Evolutionary conservation across 2,888 invertebrate genomes (phyloP).

Genomic region (Amblyjoppa proteus): DNA sequence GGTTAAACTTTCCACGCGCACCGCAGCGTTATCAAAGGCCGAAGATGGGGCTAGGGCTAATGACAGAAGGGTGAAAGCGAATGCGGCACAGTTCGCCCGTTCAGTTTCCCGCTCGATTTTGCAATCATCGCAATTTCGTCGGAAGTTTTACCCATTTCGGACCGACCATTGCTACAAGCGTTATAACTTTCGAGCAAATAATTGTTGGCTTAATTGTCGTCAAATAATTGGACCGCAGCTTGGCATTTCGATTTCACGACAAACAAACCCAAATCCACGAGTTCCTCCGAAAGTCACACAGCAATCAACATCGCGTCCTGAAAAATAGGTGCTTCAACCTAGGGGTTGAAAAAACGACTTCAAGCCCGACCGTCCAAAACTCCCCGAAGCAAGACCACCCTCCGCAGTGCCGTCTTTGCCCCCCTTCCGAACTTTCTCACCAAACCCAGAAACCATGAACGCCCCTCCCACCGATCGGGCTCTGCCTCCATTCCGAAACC

Average conservation of each 20-base stretch:
- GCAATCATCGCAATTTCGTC: too few relatives aligned
- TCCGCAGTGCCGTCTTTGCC: not conserved
- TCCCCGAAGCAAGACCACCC: not conserved
- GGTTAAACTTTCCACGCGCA: too few relatives aligned
- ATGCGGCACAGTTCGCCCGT: too few relatives aligned
- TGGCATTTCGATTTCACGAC: not conserved
- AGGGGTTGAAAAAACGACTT: too few relatives aligned
- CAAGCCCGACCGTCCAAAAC: not conserved
- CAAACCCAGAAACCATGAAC: not conserved
- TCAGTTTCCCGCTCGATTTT: too few relatives aligned
- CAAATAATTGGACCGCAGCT: not conserved
- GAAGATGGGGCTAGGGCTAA: too few relatives aligned
- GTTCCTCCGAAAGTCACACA: not conserved
- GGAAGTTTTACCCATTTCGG: not conserved
- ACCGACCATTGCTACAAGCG: not conserved
- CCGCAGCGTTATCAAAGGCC: too few relatives aligned
- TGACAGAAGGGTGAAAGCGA: too few relatives aligned
- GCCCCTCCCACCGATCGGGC: not conserved
- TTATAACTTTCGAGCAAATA: not conserved
- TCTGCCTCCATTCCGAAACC: not conserved
- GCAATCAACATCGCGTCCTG: too few relatives aligned
- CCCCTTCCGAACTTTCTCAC: not conserved
- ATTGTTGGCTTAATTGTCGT: not conserved
- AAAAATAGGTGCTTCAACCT: too few relatives aligned
- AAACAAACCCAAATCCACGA: not conserved